phyloP scores from a whole-genome alignment of 2,888 invertebrate genomes.

The Pandemis corylana region DNA sequence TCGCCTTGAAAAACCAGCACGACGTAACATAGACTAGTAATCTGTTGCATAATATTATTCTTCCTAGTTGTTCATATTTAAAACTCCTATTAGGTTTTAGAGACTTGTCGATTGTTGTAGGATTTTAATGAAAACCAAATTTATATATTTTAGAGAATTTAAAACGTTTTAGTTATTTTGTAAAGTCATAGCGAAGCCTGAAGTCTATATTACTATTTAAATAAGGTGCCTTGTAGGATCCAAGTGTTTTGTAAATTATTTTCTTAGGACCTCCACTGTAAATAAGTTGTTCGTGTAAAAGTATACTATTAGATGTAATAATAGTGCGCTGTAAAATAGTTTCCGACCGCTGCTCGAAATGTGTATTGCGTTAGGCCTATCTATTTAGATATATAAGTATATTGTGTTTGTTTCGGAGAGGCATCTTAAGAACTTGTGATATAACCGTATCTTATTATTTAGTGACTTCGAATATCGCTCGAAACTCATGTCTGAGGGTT shows the following conservation, averaged over 20 bases:
- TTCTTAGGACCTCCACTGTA: conserved; percentile 78
- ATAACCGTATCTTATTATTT: conserved; percentile 80
- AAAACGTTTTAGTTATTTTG: conserved; percentile 81
- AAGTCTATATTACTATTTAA: conserved; percentile 81
- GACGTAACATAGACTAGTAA: conserved; percentile 72
- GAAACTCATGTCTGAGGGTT: conserved; percentile 56
- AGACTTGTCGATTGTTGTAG: conserved; percentile 81
- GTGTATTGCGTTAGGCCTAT: conserved; percentile 65
- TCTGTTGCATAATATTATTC: conserved; percentile 84
- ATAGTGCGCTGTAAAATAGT: conserved; percentile 76
- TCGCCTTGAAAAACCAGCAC: conserved; percentile 66
- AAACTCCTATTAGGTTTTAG: conserved; percentile 83
- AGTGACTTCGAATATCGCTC: conserved; percentile 67
- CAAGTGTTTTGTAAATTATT: conserved; percentile 82
- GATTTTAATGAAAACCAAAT: conserved; percentile 84
- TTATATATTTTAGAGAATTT: conserved; percentile 84
- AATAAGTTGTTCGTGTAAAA: conserved; percentile 77
- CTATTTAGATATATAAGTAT: conserved; percentile 73
- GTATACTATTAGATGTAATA: conserved; percentile 80
- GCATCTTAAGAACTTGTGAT: conserved; percentile 84
- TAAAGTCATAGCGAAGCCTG: conserved; percentile 84
- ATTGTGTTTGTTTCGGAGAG: conserved; percentile 83
- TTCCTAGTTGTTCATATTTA: conserved; percentile 83
- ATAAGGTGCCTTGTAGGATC: conserved; percentile 82
- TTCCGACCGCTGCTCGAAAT: conserved; percentile 69